phyloP scores from a whole-genome alignment of 1,140 invertebrate species.

The Myzus persicae region DNA sequence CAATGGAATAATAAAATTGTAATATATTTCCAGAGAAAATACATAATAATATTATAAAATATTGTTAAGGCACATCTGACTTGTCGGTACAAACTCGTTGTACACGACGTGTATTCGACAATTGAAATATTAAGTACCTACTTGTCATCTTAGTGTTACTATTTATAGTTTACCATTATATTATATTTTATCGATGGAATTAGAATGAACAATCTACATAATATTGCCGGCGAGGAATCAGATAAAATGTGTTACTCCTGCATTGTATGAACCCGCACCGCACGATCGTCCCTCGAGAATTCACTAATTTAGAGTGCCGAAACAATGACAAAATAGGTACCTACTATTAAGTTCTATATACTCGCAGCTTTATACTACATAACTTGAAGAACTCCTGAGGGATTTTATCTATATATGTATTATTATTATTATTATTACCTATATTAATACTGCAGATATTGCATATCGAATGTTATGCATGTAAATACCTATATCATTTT shows the following conservation, averaged over 20 bases:
- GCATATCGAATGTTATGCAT: not conserved
- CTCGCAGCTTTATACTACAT: not conserved
- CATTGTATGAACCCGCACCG: not conserved
- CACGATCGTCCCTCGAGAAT: not conserved
- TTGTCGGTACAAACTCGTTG: not conserved
- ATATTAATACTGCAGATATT: not conserved
- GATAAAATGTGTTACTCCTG: not conserved
- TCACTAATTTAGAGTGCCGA: not conserved
- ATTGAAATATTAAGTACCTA: not conserved
- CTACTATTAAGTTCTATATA: not conserved
- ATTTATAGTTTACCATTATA: conserved; percentile 1
- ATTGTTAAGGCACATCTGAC: not conserved
- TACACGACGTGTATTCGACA: no score
- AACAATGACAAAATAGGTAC: not conserved
- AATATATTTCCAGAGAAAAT: not conserved
- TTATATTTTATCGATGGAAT: not conserved
- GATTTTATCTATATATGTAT: not conserved
- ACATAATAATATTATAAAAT: not conserved
- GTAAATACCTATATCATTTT: not conserved
- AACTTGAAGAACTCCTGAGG: not conserved
- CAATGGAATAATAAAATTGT: not conserved
- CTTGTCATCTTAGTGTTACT: not conserved
- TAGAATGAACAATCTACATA: not conserved
- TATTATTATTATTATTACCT: no score
- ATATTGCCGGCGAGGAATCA: not conserved